Evolutionary conservation across 2,113 vertebrate genomes (phyloP), one percentile per base, ranked within the genome.

Genomic region (Psittacula cyanocephala): DNA sequence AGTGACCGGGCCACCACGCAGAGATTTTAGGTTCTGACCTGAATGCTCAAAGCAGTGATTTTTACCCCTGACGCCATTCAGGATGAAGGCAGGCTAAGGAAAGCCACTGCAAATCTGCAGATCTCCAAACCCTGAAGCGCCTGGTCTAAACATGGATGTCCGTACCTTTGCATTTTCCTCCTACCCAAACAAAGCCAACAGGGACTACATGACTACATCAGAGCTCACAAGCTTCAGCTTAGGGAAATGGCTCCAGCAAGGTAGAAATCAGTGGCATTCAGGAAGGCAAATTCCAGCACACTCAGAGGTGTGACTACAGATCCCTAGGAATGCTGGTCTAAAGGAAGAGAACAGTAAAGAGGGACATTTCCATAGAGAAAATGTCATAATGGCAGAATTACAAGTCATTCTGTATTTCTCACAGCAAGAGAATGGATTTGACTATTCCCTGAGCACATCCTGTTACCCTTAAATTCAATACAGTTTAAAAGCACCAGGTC

Each of bases 1-100:
- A 87, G 28, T 22, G 15, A 77, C 28, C 5, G 0, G 41, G 17
- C 8, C n/a, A 29, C 20, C 17, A 17, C 0, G 1, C 3, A 3
- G 5, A 3, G 18, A 10, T 31, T 81, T 84, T 35, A 59, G 24
- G 22, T 60, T 80, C 50, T 75, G 23, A 81, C 52, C 31, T 43
- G 53, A 69, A 35, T 16, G 43, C 13, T 39, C 5, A 5, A 78
- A 75, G 4, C 35, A 44, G 22, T 55, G 29, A 76, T 49, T 88
- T 84, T 65, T 31, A 75, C 22, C 50, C 24, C 17, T 47, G 60
- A 75, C 49, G 6, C 27, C 39, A 44, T 25, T 12, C 41, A 44
- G 18, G 47, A 28, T 14, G 19, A 67, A 81, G 4, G 16, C 2
- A 81, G 65, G 16, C 17, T 71, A 33, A 52, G 35, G 57, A 91